Conservation (phyloP, 2,113 vertebrate species). For the Peucedramus taeniatus region DNA sequence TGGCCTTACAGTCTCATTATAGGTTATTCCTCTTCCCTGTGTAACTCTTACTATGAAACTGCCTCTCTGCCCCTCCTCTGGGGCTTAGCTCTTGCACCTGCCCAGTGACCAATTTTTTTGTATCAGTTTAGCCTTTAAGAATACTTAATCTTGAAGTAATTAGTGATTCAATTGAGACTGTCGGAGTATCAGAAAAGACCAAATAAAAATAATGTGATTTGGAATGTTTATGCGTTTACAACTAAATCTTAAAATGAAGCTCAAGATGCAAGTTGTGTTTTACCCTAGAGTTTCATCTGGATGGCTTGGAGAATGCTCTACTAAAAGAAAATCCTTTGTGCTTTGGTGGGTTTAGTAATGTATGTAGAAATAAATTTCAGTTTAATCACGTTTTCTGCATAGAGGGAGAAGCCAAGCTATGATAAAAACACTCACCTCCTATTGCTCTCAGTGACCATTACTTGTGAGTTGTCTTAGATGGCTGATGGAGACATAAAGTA, state of each 20-base stretch:
- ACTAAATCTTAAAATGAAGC: not conserved
- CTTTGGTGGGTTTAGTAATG: not conserved
- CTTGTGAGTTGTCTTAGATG: not conserved
- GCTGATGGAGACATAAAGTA: not conserved
- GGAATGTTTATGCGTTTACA: not conserved
- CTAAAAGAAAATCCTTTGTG: not conserved
- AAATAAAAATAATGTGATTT: not conserved
- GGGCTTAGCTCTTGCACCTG: not conserved
- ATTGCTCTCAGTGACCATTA: not conserved
- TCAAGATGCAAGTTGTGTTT: not conserved
- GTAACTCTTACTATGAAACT: not conserved
- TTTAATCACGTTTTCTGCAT: not conserved
- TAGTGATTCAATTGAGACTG: not conserved
- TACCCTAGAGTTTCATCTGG: not conserved
- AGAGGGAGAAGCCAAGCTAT: not conserved
- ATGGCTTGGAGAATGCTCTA: not conserved
- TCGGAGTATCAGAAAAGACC: not conserved
- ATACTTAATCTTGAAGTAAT: not conserved
- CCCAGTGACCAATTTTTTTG: not conserved
- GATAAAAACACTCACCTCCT: not conserved
- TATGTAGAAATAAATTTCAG: not conserved
- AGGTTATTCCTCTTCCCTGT: not conserved
- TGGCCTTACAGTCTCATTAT: not conserved
- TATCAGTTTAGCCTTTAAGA: not conserved
- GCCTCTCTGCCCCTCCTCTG: not conserved